Evolutionary conservation across 2,888 invertebrate genomes (phyloP).

Genomic region (Mechanitis mazaeus): DNA sequence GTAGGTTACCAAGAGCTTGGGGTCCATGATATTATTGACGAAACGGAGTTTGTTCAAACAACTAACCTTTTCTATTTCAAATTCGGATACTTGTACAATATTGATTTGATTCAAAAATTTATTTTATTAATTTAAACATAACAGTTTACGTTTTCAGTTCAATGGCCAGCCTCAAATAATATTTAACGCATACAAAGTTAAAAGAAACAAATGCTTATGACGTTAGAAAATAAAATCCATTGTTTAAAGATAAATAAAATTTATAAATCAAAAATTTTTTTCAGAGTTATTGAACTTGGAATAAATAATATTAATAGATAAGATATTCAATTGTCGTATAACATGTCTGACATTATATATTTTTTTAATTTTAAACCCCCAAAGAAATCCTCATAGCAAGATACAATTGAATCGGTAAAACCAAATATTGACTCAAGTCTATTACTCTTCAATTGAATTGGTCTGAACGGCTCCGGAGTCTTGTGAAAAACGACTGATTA

Average conservation of each 20-base stretch:
- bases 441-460: neutral
- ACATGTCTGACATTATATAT: too few relatives aligned
- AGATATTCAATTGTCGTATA: too few relatives aligned
- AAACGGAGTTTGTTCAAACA: slow-evolving; percentile 10
- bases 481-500: slow-evolving; percentile 1
- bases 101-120: slow-evolving; percentile 15
- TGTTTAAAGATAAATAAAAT: too few relatives aligned
- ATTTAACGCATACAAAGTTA: slow-evolving; percentile 10
- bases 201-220: slow-evolving; percentile 8
- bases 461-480: slow-evolving; percentile 3
- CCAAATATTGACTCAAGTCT: too few relatives aligned
- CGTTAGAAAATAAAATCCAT: slow-evolving; percentile 6
- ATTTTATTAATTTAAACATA: slow-evolving; percentile 12
- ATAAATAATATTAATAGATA: too few relatives aligned
- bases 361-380: too few relatives aligned
- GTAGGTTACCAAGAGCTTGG: neutral
- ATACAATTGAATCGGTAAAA: too few relatives aligned
- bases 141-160: slow-evolving; percentile 12
- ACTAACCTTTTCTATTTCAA: slow-evolving; percentile 13
- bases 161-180: slow-evolving; percentile 12
- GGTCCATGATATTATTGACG: slow-evolving; percentile 10
- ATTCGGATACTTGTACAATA: slow-evolving; percentile 14
- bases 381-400: too few relatives aligned
- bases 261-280: too few relatives aligned
- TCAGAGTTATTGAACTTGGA: too few relatives aligned